Conservation (phyloP, 2,113 vertebrate species). For the Sinocyclocheilus maitianheensis region DNA sequence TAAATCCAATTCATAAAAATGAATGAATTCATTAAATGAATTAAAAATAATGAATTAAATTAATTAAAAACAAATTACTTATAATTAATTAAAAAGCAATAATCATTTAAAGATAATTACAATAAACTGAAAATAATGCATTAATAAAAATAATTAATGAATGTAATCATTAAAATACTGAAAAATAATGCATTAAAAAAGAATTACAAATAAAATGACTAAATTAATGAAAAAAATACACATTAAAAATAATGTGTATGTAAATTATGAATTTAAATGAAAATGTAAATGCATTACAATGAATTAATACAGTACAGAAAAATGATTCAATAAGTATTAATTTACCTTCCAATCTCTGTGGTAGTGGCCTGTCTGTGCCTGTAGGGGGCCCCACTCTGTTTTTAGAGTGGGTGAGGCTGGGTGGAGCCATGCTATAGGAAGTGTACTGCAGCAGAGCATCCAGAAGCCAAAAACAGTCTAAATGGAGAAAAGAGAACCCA, state of each 20-base stretch:
- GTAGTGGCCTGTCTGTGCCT: conserved; percentile 75
- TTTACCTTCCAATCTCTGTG: conserved; percentile 92
- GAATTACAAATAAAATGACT: too few relatives aligned
- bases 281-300: too few relatives aligned
- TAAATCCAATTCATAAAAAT: neutral
- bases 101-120: too few relatives aligned
- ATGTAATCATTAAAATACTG: too few relatives aligned
- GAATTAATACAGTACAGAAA: neutral
- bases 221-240: too few relatives aligned
- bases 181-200: neutral
- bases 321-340: neutral
- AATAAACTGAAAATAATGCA: too few relatives aligned
- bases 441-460: conserved; percentile 96
- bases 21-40: neutral
- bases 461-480: conserved; percentile 97
- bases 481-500: neutral
- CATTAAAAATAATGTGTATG: neutral
- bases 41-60: neutral
- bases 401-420: conserved; percentile 93
- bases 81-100: too few relatives aligned
- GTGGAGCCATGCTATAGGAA: conserved; percentile 88
- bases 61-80: neutral
- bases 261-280: neutral
- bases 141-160: too few relatives aligned
- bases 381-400: conserved; percentile 83